Percentiles rank a stretch among this genome's conserved stretches.
Evolutionary conservation across 2,113 vertebrate genomes (phyloP).

Genomic region (Nasalis larvatus): DNA sequence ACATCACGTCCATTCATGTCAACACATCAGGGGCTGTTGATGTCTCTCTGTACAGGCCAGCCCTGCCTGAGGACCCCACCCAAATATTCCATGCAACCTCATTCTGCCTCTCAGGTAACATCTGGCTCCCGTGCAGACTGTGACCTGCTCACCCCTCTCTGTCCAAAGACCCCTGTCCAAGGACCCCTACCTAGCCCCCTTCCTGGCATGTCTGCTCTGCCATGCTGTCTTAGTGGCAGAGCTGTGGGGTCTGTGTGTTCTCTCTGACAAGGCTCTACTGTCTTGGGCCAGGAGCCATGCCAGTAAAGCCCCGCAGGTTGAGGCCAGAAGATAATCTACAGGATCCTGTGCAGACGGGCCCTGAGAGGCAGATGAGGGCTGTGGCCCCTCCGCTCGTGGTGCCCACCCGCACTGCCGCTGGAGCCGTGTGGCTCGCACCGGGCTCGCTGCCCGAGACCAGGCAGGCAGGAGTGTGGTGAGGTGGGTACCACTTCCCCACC

Average conservation of each 20-base stretch:
- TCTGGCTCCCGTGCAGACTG: not conserved
- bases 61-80: not conserved
- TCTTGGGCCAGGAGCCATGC: not conserved
- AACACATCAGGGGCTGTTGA: not conserved
- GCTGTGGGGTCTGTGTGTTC: not conserved
- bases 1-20: rapidly evolving
- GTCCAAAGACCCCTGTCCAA: too few species aligned
- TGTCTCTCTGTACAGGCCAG: rapidly evolving
- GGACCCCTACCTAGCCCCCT: not conserved
- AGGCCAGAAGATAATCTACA: not conserved
- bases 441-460: not conserved
- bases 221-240: not conserved
- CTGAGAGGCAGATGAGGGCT: not conserved
- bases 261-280: not conserved
- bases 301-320: not conserved
- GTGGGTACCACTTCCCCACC: not conserved
- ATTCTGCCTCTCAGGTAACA: not conserved
- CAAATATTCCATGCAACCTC: not conserved
- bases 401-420: not conserved
- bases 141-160: not conserved
- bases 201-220: not conserved
- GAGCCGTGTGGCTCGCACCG: not conserved
- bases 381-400: rapidly evolving
- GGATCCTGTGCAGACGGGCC: not conserved
- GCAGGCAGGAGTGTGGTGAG: not conserved